Base-by-base conservation (phyloP, 2,888 invertebrate genomes). In the Lasioglossum marginatum region DNA sequence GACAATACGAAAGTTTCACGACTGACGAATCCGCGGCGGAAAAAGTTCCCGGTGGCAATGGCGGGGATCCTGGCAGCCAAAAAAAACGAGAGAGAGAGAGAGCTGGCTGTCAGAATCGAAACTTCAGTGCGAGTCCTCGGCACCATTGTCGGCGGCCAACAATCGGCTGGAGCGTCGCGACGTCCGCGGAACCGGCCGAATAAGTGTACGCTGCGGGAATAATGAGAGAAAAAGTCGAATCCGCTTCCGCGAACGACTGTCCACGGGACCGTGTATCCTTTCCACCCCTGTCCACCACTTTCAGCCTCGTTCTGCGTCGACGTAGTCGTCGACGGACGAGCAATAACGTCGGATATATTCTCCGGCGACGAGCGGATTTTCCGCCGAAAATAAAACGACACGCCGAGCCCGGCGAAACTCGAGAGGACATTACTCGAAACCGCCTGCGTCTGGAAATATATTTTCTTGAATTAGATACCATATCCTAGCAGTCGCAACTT, bases 1-100 rank as follows among this genome's bases (percentile, higher is more conserved):
- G 87, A 91, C 87, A 91, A 92, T 88, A 72, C 86, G 84, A 90
- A 90, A 92, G 89, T 91, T 91, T 91, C 88, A 91, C 90, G 87
- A 88, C 86, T 71, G 81, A 73, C 88, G 87, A 87, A 80, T 79
- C 68, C 78, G 82, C 82, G 71, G 81, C 71, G 31, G 79, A 80
- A 87, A 90, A 90, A 87, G 83, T 91, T 91, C 87, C 79, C 85
- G 79, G 40, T 74, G 78, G 80, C 83, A 60, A 86, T 82, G 88
- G 76, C 73, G 48, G 70, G 77, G 80, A 79, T 75, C 68, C 37
- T 23, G 37, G 10, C 68, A 40, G 68, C 48, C 68, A 19, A 34
- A 37, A 77, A 70, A 88, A 63, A 79, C 14, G 10, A 23, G 23
- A 66, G 66, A 16, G 19, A 16, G 16, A 63, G 63, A 5, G 34